phyloP scores from a whole-genome alignment of 1,140 invertebrate genomes.

The Leptinotarsa undecemlineata region DNA sequence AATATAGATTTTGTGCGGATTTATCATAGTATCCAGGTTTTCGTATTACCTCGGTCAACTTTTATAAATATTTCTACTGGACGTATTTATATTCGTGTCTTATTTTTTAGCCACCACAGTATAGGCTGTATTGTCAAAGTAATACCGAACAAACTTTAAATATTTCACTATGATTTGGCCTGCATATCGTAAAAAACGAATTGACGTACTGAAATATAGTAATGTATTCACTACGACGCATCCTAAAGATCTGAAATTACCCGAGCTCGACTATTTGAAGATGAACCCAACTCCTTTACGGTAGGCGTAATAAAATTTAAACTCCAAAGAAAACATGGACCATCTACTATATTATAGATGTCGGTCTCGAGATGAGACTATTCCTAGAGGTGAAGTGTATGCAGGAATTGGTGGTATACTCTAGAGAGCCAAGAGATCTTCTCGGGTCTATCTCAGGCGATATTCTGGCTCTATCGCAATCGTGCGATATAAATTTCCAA shows the following conservation, averaged over 20 bases:
- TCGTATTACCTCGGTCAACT: no score
- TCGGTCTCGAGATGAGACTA: constrained; percentile 13
- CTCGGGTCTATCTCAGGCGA: constrained; percentile 9
- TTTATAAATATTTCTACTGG: no score
- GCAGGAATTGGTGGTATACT: constrained; percentile 20
- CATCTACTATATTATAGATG: constrained; percentile 18
- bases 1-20: no score
- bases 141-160: no score
- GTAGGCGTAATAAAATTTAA: not conserved
- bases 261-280: not conserved
- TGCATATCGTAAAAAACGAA: not conserved
- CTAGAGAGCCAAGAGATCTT: not conserved
- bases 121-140: no score
- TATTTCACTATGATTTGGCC: no score
- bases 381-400: constrained; percentile 24
- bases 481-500: constrained; percentile 39
- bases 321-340: not conserved
- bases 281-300: not conserved
- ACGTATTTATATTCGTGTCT: no score
- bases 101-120: no score
- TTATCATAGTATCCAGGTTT: no score
- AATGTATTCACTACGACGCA: not conserved
- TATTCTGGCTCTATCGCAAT: constrained; percentile 24
- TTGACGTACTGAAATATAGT: not conserved
- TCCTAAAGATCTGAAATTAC: not conserved